Base-by-base conservation (phyloP, 2,797 vertebrate species). In the Cottoperca gobio region DNA sequence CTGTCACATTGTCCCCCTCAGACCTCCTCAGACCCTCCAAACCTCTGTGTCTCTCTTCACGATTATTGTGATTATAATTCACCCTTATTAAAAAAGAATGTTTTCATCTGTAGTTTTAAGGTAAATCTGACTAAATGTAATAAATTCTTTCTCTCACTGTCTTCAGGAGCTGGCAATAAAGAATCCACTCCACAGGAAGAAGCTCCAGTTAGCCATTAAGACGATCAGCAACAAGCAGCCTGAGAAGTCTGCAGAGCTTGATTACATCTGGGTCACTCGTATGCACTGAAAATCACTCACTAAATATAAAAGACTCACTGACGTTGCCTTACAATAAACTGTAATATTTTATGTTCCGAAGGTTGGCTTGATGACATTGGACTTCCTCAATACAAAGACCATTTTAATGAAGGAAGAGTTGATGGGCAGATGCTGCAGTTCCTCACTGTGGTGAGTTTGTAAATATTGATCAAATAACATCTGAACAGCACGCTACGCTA, bases 311-410 rank as follows among this genome's bases (percentile, higher is more conserved):
- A 10, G 17, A 2, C 3, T 49, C 3, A 13, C 16, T 28, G 3
- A 60, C 10, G 17, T 6, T 23, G 0, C 8, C 21, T 21, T 7
- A 24, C 0, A 2, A 40, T 3, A 39, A 58, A 35, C 17, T 2
- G 9, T 33, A 19, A 16, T 55, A 2, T 43, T 23, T 58, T 64
- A 0, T 84, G 14, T 75, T 79, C 53, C 17, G 78, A 53, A 99
- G 98, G 98, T 16, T 99, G 98, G 98, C 96, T 99, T 0, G 98
- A 99, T 73, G 98, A 99, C 77, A 98, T 99, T 12, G 98, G 98
- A n/a, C 95, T 99, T 55, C 98, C 98, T 28, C 98, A 99, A 70
- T 99, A 99, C 91, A 99, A 99, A 91, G 97, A 99, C 89, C 98
- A 99, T 81, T 99, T 99, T 80, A 96, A 96, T 19, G 97, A 99